A percentile compares a stretch with the other conserved stretches of the same genome.
These are phyloP conservation scores for Lycodopsis pacificus DNA, from an alignment of 2,797 vertebrate genomes.

Conservation along the genomic window DNA sequence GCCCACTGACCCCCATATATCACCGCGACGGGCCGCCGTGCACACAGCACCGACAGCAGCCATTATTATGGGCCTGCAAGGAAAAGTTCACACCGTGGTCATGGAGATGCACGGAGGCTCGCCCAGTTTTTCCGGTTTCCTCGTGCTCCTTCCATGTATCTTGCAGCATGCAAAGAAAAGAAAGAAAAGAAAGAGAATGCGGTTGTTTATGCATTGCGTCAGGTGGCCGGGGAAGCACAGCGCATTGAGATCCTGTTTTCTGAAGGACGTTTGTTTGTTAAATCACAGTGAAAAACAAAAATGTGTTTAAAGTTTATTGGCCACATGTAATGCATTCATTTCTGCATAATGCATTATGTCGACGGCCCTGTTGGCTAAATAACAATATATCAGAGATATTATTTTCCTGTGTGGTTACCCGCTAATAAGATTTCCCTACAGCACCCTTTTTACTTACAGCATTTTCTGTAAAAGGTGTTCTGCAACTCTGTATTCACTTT, in stretches of 20 bases:
- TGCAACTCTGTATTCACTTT: slow-evolving; percentile 42
- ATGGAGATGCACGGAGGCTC: slow-evolving; percentile 87
- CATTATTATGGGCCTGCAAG: slow-evolving; percentile 93
- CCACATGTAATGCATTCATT: slow-evolving; percentile 42
- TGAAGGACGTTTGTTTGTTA: slow-evolving; percentile 1
- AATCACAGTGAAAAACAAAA: slow-evolving; percentile 24
- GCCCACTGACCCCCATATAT: slow-evolving; percentile 95
- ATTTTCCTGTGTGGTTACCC: slow-evolving; percentile 67
- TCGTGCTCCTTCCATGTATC: slow-evolving; percentile 87
- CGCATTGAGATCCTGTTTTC: slow-evolving; percentile 24
- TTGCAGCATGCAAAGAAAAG: slow-evolving; percentile 67
- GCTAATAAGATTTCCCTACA: slow-evolving; percentile 55
- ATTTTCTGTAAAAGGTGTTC: slow-evolving; percentile 9
- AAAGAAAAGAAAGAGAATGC: slow-evolving; percentile 50
- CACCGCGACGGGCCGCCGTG: slow-evolving; percentile 89
- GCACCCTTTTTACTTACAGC: background rate
- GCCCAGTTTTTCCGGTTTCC: slow-evolving; percentile 96
- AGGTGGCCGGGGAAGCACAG: slow-evolving; percentile 29
- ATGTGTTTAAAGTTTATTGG: slow-evolving; percentile 19
- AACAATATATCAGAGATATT: slow-evolving; percentile 67
- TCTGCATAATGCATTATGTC: slow-evolving; percentile 55
- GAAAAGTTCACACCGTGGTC: slow-evolving; percentile 93
- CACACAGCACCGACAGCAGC: slow-evolving; percentile 92
- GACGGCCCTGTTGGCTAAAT: slow-evolving; percentile 67
- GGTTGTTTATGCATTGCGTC: slow-evolving; percentile 57